phyloP scores from a whole-genome alignment of 1,140 invertebrate species.

The Drosophila lini region DNA sequence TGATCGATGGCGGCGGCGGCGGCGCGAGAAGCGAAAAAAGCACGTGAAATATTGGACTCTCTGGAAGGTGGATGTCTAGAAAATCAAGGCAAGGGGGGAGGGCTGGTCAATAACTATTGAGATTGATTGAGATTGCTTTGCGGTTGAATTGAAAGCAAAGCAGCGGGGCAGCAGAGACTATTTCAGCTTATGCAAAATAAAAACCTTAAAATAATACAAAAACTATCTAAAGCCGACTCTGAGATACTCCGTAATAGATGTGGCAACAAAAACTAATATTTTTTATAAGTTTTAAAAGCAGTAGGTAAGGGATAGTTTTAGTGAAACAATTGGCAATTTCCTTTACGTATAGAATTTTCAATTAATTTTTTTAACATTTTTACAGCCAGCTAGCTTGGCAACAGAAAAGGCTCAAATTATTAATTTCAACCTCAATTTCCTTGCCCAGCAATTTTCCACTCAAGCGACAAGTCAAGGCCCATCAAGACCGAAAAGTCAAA shows the following conservation, averaged over 20 bases:
- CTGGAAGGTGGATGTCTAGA: conserved; percentile 21
- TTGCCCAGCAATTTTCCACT: conserved; percentile 65
- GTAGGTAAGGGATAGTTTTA: too few species aligned
- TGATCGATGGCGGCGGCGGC: conserved; percentile 61
- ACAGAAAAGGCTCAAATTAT: conserved; percentile 25
- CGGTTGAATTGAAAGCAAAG: conserved; percentile 71
- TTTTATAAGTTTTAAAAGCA: too few species aligned
- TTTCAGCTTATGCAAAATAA: conserved; percentile 61
- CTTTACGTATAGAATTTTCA: conserved; percentile 15
- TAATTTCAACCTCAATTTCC: conserved; percentile 47
- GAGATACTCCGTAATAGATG: background rate
- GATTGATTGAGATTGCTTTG: conserved; percentile 57
- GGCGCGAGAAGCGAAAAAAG: conserved; percentile 52
- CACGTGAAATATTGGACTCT: conserved; percentile 75
- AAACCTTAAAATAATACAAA: background rate
- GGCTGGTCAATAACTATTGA: conserved; percentile 73
- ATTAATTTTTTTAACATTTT: conserved; percentile 39
- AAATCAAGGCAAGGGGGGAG: conserved; percentile 6
- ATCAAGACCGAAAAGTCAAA: conserved; percentile 35
- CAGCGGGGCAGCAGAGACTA: conserved; percentile 17
- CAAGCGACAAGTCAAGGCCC: conserved; percentile 69
- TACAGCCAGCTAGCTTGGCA: background rate
- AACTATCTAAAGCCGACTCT: background rate
- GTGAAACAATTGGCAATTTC: background rate
- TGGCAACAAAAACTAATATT: too few species aligned